Conservation (phyloP, 2,113 vertebrate genomes). For the Tringa solitaria region DNA sequence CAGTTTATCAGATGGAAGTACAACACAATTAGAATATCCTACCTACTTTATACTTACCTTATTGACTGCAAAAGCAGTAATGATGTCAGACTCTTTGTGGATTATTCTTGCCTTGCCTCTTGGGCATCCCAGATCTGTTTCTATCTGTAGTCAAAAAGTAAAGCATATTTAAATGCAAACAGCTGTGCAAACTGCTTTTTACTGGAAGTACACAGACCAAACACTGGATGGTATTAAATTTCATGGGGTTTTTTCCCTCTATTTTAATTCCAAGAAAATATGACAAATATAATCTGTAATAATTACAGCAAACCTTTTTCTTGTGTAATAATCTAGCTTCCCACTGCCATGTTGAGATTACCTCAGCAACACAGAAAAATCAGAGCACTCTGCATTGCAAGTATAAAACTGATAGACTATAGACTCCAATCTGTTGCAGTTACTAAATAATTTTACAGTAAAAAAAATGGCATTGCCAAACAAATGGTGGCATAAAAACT, state of each 20-base stretch:
- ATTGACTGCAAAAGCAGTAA: constrained; percentile 86
- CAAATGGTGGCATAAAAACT: background rate
- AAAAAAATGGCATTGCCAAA: background rate
- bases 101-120: constrained; percentile 82
- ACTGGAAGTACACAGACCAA: background rate
- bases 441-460: background rate
- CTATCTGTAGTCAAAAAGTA: constrained; percentile 64
- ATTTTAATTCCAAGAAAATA: background rate
- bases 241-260: rapidly evolving
- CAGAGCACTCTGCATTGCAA: background rate
- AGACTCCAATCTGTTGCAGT: background rate
- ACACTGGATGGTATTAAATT: rapidly evolving
- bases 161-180: background rate
- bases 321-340: background rate
- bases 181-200: background rate
- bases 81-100: constrained; percentile 84
- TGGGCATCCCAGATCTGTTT: constrained; percentile 73
- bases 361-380: background rate
- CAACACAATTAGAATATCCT: background rate
- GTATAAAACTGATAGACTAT: background rate
- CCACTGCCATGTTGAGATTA: background rate
- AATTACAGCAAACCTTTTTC: background rate
- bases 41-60: constrained; percentile 64
- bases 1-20: background rate
- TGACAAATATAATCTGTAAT: background rate